Evolutionary conservation across 2,888 invertebrate species (phyloP), one percentile per base, ranked within the genome.

Genomic region (Reticulitermes lucifugus): DNA sequence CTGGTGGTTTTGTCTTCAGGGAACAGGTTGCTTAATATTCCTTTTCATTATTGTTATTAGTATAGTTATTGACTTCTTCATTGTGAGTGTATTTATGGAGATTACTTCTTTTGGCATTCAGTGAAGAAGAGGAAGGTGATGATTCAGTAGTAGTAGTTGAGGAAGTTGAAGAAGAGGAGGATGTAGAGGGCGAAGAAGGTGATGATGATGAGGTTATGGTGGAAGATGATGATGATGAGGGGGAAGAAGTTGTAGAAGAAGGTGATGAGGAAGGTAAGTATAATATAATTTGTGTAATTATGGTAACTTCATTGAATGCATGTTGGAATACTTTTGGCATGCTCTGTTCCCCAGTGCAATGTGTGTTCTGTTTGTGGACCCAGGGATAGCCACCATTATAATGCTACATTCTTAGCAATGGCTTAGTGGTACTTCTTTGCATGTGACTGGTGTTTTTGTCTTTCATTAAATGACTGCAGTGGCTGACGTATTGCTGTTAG

Each of bases 181-280:
- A 85, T 51, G 86, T 83, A 21, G 85, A 83, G 18, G 85, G 81
- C 41, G 87, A 82, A 60, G 87, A 86, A 51, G 87, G 85, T 83
- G 86, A 84, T 25, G 87, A 87, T 85, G 86, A 85, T 25, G 86
- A 81, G 35, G 85, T 84, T 9, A 73, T 84, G 29, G 85, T 86
- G 10, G 86, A 85, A 41, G 87, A 87, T n/a, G 87, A 87, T 70
- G 86, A 84, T 18, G 87, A 88, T 55, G 86, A 86, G 2, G 86
- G 83, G n/a, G 86, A 86, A 14, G 87, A 86, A n/a, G 88, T 85
- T 25, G 86, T 87, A 46, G 88, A 86, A 10, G 88, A 87, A 79
- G 86, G 81, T 41, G 87, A 86, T n/a, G 84, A 80, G n/a, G 87
- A 83, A 59, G 70, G 81, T 81, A 14, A 43, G 70, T 41, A 41